A percentile compares a stretch with the other conserved stretches of the same genome.
These are phyloP conservation scores for Hesperia comma DNA, from an alignment of 2,888 invertebrate species.

Conservation along the genomic window DNA sequence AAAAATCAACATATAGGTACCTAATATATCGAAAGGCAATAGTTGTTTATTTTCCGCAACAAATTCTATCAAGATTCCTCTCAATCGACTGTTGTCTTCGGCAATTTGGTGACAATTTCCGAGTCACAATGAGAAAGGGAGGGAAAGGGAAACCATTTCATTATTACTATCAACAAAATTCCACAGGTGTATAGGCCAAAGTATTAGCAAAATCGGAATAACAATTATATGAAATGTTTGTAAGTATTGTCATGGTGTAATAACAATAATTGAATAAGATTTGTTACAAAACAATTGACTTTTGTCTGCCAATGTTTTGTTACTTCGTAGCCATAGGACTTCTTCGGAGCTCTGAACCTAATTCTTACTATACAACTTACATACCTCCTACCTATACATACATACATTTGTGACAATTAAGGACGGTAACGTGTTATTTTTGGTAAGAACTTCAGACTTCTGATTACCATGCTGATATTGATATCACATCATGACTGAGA, in stretches of 20 bases:
- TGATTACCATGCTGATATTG: too few relatives aligned
- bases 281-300: neutral
- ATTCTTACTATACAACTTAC: neutral
- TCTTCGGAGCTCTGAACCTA: neutral
- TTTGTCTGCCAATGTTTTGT: neutral
- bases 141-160: conserved; percentile 14
- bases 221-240: too few relatives aligned
- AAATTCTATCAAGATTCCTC: neutral
- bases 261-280: neutral
- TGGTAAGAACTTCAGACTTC: too few relatives aligned
- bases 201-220: neutral
- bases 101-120: conserved; percentile 22
- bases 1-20: too few relatives aligned
- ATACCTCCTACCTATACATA: too few relatives aligned
- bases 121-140: conserved; percentile 24
- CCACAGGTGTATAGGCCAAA: conserved; percentile 12
- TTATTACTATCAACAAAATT: conserved; percentile 16
- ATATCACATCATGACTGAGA: too few relatives aligned
- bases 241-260: neutral
- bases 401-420: too few relatives aligned
- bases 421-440: too few relatives aligned
- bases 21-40: neutral
- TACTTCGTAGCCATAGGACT: neutral
- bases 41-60: neutral
- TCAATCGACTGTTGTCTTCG: conserved; percentile 12